A percentile compares a stretch with the other conserved stretches of the same genome.
Evolutionary conservation across 2,113 vertebrate species (phyloP).

Genomic region (Engraulis encrasicolus): DNA sequence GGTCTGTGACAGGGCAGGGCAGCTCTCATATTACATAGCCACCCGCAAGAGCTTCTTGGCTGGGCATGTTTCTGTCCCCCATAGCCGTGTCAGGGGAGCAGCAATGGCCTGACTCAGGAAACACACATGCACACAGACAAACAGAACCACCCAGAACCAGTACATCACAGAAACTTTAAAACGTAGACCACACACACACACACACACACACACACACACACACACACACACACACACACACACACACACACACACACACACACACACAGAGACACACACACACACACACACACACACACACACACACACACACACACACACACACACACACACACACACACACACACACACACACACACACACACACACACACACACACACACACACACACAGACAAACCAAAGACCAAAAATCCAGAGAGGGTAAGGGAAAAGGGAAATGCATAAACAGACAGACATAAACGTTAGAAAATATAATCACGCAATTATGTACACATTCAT

Average conservation of each 20-base stretch:
- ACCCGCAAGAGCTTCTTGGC: too few species aligned
- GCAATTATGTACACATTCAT: too few species aligned
- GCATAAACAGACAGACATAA: too few species aligned
- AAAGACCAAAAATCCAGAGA: not conserved
- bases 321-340: not conserved
- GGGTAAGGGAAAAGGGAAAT: too few species aligned
- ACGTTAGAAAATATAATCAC: too few species aligned
- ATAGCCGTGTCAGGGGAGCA: not conserved
- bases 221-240: not conserved
- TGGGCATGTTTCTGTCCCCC: not conserved
- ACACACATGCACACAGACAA: not conserved
- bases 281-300: not conserved
- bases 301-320: not conserved
- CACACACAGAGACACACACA: constrained; percentile 54
- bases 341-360: not conserved
- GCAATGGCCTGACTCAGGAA: not conserved
- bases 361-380: not conserved
- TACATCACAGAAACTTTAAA: constrained; percentile 52
- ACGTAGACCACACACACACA: not conserved
- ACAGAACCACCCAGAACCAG: constrained; percentile 31
- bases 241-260: constrained; percentile 44
- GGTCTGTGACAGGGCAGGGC: too few species aligned
- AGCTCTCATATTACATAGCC: too few species aligned
- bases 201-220: not conserved
- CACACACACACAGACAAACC: not conserved